Evolutionary conservation across 1,140 invertebrate species (phyloP).

Genomic region (Brachionus manjavacas): DNA sequence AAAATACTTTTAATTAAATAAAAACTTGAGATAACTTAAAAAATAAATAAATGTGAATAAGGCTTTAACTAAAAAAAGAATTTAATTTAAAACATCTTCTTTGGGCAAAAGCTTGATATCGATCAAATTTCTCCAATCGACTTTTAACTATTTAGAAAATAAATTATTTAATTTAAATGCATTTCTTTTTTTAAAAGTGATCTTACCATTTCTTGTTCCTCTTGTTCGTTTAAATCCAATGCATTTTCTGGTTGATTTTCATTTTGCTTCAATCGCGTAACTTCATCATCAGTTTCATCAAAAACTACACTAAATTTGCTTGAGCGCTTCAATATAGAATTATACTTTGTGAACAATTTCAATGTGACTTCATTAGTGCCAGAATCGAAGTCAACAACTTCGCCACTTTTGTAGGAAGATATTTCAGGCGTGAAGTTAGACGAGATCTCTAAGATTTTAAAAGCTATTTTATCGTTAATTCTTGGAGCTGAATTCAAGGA

Average conservation of each 20-base stretch:
- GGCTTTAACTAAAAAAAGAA: not conserved
- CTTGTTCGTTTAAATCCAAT: not conserved
- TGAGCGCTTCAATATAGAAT: conserved; percentile 10
- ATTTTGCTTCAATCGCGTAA: not conserved
- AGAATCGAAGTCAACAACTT: not conserved
- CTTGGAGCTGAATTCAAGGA: not conserved
- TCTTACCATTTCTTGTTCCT: not conserved
- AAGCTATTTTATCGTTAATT: conserved; percentile 8
- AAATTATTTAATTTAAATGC: not conserved
- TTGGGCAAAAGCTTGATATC: conserved; percentile 15
- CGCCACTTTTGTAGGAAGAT: not conserved
- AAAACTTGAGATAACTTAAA: not conserved
- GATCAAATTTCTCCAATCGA: conserved; percentile 35
- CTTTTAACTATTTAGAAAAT: conserved; percentile 1
- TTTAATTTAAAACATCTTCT: not conserved
- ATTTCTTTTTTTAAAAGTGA: not conserved
- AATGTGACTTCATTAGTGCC: conserved; percentile 24
- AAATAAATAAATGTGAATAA: conserved; percentile 22
- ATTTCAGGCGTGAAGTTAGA: conserved; percentile 30
- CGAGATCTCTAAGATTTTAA: conserved; percentile 36
- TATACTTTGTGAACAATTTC: conserved; percentile 10
- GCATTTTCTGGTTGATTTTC: not conserved
- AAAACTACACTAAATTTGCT: conserved; percentile 40
- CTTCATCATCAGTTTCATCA: conserved; percentile 41
- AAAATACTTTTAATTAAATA: not conserved